phyloP scores from a whole-genome alignment of 2,797 vertebrate species.

The Enteromius thamalakanensis region DNA sequence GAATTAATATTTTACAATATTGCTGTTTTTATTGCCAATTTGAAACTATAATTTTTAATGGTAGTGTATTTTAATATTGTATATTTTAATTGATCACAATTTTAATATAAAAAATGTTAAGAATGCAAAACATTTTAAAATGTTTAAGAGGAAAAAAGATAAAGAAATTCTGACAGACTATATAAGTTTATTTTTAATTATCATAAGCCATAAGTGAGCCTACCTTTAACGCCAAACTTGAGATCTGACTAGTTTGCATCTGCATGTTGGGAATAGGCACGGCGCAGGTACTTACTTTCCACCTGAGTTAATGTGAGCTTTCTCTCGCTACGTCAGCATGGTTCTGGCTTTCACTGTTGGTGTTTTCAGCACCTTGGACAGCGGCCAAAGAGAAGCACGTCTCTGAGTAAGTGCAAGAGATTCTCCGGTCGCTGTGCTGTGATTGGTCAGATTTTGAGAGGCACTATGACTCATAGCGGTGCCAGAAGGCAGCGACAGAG shows the following conservation, averaged over 20 bases:
- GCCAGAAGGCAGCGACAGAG: not conserved
- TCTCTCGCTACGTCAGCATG: conserved; percentile 15
- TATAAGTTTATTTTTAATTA: not conserved
- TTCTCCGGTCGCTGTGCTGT: not conserved
- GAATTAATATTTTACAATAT: not conserved
- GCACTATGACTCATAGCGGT: conserved; percentile 16
- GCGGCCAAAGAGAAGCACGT: conserved; percentile 20
- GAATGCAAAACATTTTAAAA: not conserved
- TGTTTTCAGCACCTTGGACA: conserved; percentile 46
- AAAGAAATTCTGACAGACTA: not conserved
- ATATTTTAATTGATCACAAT: not conserved
- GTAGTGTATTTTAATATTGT: not conserved
- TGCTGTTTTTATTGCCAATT: not conserved
- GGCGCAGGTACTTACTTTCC: not conserved
- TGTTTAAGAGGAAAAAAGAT: not conserved
- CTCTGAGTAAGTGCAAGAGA: conserved; percentile 8
- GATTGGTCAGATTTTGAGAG: conserved; percentile 23
- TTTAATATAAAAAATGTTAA: not conserved
- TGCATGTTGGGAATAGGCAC: not conserved
- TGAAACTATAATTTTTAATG: not conserved
- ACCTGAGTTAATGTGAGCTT: not conserved
- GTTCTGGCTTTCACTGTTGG: not conserved
- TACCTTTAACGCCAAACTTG: not conserved
- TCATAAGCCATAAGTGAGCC: not conserved
- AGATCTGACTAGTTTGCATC: not conserved